Evolutionary conservation across 2,113 vertebrate genomes (phyloP).

Genomic region (Motacilla tschutschensis): DNA sequence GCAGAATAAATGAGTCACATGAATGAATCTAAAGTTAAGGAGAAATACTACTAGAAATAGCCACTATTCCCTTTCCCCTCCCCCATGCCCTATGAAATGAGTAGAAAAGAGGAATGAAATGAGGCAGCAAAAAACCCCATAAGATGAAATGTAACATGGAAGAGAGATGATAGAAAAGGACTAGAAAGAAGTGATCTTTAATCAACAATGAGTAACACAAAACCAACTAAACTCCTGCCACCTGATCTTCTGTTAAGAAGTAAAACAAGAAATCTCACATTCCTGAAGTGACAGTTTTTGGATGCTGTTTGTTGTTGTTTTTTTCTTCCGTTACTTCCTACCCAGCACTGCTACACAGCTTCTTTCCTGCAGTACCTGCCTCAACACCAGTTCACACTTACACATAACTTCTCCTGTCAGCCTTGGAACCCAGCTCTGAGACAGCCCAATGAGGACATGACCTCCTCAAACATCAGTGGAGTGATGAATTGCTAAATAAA

Average conservation of each 20-base stretch:
- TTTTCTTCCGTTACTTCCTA: not conserved
- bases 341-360: not conserved
- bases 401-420: accelerated
- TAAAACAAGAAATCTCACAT: not conserved
- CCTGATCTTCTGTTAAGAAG: not conserved
- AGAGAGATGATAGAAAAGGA: not conserved
- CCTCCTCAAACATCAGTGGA: not conserved
- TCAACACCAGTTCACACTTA: not conserved
- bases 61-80: not conserved
- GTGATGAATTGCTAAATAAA: not conserved
- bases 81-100: not conserved
- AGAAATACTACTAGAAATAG: not conserved
- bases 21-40: not conserved
- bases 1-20: not conserved
- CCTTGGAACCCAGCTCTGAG: not conserved
- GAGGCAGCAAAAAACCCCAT: not conserved
- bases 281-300: not conserved
- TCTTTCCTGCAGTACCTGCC: not conserved
- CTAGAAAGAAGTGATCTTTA: not conserved
- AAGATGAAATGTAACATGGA: not conserved
- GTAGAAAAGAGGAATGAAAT: not conserved
- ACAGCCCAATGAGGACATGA: not conserved
- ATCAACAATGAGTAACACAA: not conserved
- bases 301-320: not conserved
- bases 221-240: not conserved